These are phyloP conservation scores for Sturnira hondurensis DNA, from an alignment of 2,113 vertebrate genomes.

Conservation along the genomic window DNA sequence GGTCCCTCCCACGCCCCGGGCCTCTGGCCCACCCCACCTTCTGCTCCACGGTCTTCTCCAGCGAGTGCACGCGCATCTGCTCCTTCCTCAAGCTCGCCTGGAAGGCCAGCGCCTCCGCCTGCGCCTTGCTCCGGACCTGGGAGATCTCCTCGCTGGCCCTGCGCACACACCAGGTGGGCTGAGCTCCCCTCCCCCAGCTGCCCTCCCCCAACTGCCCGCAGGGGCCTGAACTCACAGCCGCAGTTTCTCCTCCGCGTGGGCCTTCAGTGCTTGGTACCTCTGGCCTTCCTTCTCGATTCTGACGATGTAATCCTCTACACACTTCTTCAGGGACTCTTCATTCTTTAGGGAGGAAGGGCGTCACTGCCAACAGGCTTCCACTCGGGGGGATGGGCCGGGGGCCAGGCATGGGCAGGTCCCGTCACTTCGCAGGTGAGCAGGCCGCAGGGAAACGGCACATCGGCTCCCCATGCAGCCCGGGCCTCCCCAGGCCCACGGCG, in stretches of 20 bases:
- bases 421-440: not conserved
- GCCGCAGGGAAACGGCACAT: rapidly evolving
- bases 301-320: constrained; percentile 85
- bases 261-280: constrained; percentile 91
- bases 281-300: constrained; percentile 89
- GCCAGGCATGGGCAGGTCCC: not conserved
- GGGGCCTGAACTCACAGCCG: not conserved
- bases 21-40: constrained; percentile 80
- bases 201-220: rapidly evolving
- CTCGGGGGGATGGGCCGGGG: not conserved
- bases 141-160: constrained; percentile 92
- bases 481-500: not conserved
- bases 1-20: rapidly evolving
- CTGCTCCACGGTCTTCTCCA: constrained; percentile 91
- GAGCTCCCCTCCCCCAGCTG: rapidly evolving
- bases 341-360: constrained; percentile 79
- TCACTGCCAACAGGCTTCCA: rapidly evolving
- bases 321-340: constrained; percentile 90
- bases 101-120: constrained; percentile 82
- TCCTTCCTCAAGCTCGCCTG: constrained; percentile 89
- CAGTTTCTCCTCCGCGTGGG: constrained; percentile 93
- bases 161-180: not conserved
- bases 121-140: constrained; percentile 86
- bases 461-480: not conserved
- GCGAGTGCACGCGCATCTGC: constrained; percentile 89